These are phyloP conservation scores for Agrochola macilenta DNA, from an alignment of 2,888 invertebrate species.

Conservation along the genomic window DNA sequence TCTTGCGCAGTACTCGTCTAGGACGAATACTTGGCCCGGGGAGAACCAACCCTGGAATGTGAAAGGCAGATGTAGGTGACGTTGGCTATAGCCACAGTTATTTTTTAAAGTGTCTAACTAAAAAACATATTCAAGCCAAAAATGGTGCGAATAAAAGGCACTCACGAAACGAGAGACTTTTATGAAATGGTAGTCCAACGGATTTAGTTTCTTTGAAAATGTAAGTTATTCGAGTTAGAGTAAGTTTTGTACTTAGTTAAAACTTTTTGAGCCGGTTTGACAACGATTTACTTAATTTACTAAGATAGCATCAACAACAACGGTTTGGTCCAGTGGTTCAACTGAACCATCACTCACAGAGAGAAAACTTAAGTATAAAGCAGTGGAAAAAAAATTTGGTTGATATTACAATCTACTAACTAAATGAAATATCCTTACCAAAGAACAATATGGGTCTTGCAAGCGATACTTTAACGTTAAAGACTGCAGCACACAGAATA, in stretches of 20 bases:
- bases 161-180: background rate
- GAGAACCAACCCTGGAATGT: slow-evolving; percentile 98
- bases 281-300: too few relatives aligned
- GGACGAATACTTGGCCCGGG: slow-evolving; percentile 99
- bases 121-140: background rate
- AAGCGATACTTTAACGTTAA: slow-evolving; percentile 98
- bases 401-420: background rate
- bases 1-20: slow-evolving; percentile 99
- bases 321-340: too few relatives aligned
- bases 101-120: background rate
- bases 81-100: background rate
- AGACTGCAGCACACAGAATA: slow-evolving; percentile 98
- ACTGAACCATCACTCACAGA: background rate
- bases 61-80: background rate
- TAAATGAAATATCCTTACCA: slow-evolving; percentile 91
- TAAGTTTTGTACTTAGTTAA: background rate
- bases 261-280: background rate
- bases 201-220: background rate
- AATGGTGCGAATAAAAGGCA: background rate
- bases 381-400: background rate
- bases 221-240: background rate
- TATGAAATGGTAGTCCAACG: background rate
- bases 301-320: background rate
- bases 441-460: slow-evolving; percentile 99
- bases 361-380: background rate